Conservation (phyloP, 2,888 invertebrate genomes). For the Chromoteleia sp. region DNA sequence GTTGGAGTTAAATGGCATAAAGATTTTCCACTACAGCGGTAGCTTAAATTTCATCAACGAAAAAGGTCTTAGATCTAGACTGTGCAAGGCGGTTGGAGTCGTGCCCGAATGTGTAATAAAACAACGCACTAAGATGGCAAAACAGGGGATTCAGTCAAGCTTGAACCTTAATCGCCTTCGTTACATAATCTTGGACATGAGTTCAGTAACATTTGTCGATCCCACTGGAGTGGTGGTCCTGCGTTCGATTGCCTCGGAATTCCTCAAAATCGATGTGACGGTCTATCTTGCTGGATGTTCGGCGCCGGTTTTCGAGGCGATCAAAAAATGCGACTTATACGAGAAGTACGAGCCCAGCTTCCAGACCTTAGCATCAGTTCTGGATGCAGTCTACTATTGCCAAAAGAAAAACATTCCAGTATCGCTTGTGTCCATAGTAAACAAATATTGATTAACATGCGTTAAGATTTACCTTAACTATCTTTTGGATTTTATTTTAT, state of each 20-base stretch:
- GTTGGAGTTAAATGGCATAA: conserved; percentile 86
- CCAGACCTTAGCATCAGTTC: conserved; percentile 87
- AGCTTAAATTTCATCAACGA: conserved; percentile 89
- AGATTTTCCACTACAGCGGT: conserved; percentile 89
- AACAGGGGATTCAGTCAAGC: conserved; percentile 75
- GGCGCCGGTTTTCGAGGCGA: conserved; percentile 82
- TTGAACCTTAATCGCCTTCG: conserved; percentile 73
- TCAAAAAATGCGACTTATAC: conserved; percentile 81
- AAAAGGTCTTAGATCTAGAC: conserved; percentile 86
- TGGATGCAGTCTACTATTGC: conserved; percentile 87
- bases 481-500: conserved; percentile 9
- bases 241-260: conserved; percentile 86
- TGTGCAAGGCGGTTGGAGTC: conserved; percentile 86
- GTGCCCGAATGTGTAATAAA: conserved; percentile 85
- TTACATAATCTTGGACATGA: conserved; percentile 87
- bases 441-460: conserved; percentile 21
- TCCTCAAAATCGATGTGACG: conserved; percentile 85
- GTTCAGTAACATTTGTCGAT: conserved; percentile 88
- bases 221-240: conserved; percentile 87
- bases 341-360: conserved; percentile 81
- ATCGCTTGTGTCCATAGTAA: conserved; percentile 8
- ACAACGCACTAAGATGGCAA: conserved; percentile 82
- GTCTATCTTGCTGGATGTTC: conserved; percentile 86
- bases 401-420: conserved; percentile 54
- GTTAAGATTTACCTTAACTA: conserved; percentile 3